Evolutionary conservation across 2,797 vertebrate genomes (phyloP).

Genomic region (Epinephelus malabaricus): DNA sequence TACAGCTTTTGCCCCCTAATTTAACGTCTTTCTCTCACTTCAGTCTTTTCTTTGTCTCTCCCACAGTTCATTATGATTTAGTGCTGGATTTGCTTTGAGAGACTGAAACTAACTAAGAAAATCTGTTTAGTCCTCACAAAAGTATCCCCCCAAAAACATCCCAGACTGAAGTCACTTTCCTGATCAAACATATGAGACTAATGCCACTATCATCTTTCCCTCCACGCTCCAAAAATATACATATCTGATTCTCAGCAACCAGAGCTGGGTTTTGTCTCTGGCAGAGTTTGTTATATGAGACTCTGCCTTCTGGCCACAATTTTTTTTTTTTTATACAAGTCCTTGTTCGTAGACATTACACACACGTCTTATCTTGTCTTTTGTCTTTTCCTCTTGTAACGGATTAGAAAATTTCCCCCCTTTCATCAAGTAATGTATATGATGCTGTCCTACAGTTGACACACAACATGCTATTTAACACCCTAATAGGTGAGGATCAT

Average conservation of each 20-base stretch:
- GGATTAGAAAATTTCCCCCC: slow-evolving; percentile 42
- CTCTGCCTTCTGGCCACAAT: slow-evolving; percentile 61
- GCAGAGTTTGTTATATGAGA: slow-evolving; percentile 71
- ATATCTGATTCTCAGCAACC: slow-evolving; percentile 80
- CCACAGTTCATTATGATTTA: too few species aligned
- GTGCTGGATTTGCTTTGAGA: slow-evolving; percentile 4
- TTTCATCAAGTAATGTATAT: slow-evolving; percentile 68
- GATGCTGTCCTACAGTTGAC: slow-evolving; percentile 71
- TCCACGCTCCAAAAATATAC: slow-evolving; percentile 75
- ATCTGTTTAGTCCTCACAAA: slow-evolving; percentile 33
- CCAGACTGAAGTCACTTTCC: slow-evolving; percentile 67
- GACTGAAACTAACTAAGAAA: slow-evolving; percentile 30
- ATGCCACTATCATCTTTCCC: slow-evolving; percentile 74
- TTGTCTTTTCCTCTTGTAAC: slow-evolving; percentile 60
- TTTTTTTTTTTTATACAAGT: slow-evolving; percentile 45
- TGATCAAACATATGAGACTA: slow-evolving; percentile 65
- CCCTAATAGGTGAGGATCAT: slow-evolving; percentile 61
- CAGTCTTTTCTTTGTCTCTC: neutral
- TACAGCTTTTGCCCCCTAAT: neutral
- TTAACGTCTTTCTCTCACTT: neutral
- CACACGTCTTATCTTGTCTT: slow-evolving; percentile 73
- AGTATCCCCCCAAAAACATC: slow-evolving; percentile 45
- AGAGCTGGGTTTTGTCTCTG: slow-evolving; percentile 74
- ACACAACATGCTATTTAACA: slow-evolving; percentile 77
- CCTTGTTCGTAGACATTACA: slow-evolving; percentile 56